These are phyloP conservation scores for Aphidius ervi DNA, from an alignment of 1,140 invertebrate genomes.

Conservation along the genomic window DNA sequence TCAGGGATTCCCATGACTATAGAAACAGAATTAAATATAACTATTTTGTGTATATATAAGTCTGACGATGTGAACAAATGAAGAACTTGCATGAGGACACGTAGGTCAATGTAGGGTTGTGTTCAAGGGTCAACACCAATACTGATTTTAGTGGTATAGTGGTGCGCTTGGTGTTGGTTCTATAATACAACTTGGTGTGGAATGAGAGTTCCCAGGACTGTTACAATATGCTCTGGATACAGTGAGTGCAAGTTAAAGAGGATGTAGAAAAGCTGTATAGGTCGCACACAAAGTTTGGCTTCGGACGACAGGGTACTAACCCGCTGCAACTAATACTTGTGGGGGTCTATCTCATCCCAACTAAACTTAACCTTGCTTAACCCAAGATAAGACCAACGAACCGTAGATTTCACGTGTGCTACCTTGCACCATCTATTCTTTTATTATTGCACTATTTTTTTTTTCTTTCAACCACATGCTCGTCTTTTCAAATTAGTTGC, in stretches of 20 bases:
- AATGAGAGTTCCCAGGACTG: too few relatives aligned
- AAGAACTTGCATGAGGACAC: constrained; percentile 13
- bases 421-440: too few relatives aligned
- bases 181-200: too few relatives aligned
- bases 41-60: constrained; percentile 1
- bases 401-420: constrained; percentile 22
- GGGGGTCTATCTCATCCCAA: constrained; percentile 28
- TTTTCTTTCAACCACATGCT: too few relatives aligned
- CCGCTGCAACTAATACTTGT: constrained; percentile 32
- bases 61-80: constrained; percentile 6
- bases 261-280: not conserved
- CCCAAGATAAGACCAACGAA: constrained; percentile 38
- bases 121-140: constrained; percentile 9
- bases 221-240: not conserved
- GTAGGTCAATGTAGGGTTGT: constrained; percentile 7
- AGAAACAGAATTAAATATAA: not conserved
- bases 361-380: constrained; percentile 36
- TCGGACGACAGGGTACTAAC: constrained; percentile 30
- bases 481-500: too few relatives aligned
- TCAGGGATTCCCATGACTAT: constrained; percentile 6
- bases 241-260: not conserved
- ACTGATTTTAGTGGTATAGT: too few relatives aligned
- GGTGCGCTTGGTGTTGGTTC: too few relatives aligned
- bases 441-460: too few relatives aligned
- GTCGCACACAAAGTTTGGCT: constrained; percentile 28